These are phyloP conservation scores for Dryocosmus kuriphilus DNA, from an alignment of 2,888 invertebrate genomes.

Conservation along the genomic window DNA sequence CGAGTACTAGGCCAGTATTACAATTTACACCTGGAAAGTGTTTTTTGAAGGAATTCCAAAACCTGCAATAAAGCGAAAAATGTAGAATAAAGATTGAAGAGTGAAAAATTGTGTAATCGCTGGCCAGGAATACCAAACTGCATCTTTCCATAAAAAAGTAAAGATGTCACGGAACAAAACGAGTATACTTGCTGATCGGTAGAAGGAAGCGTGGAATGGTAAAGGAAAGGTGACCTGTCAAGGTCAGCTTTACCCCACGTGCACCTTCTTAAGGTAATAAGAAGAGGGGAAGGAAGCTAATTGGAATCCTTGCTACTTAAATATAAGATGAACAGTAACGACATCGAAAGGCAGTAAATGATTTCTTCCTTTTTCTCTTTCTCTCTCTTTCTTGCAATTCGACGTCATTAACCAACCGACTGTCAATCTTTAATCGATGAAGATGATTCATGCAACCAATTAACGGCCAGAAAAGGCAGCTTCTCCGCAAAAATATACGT, in stretches of 20 bases:
- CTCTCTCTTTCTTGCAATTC: slow-evolving; percentile 9
- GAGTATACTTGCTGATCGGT: not conserved
- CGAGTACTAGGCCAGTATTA: too few relatives aligned
- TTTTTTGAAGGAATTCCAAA: too few relatives aligned
- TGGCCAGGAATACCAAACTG: not conserved
- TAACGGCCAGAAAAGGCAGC: not conserved
- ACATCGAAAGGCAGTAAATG: slow-evolving; percentile 17
- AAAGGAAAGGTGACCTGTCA: slow-evolving; percentile 17
- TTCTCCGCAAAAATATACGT: too few relatives aligned
- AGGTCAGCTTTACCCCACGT: slow-evolving; percentile 17
- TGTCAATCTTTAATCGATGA: slow-evolving; percentile 23
- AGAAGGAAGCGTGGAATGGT: slow-evolving; percentile 7
- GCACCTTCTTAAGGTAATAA: not conserved
- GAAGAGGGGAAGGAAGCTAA: slow-evolving; percentile 17
- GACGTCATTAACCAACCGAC: slow-evolving; percentile 14
- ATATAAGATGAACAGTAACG: slow-evolving; percentile 24
- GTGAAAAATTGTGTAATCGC: slow-evolving; percentile 7
- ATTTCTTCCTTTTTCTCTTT: not conserved
- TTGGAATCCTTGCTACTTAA: slow-evolving; percentile 25
- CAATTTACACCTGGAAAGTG: too few relatives aligned
- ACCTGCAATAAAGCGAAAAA: too few relatives aligned
- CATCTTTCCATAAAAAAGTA: too few relatives aligned
- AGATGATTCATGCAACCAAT: slow-evolving; percentile 19
- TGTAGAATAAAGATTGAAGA: too few relatives aligned
- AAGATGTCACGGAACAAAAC: not conserved